phyloP scores from a whole-genome alignment of 2,113 vertebrate species.

The Garra rufa region DNA sequence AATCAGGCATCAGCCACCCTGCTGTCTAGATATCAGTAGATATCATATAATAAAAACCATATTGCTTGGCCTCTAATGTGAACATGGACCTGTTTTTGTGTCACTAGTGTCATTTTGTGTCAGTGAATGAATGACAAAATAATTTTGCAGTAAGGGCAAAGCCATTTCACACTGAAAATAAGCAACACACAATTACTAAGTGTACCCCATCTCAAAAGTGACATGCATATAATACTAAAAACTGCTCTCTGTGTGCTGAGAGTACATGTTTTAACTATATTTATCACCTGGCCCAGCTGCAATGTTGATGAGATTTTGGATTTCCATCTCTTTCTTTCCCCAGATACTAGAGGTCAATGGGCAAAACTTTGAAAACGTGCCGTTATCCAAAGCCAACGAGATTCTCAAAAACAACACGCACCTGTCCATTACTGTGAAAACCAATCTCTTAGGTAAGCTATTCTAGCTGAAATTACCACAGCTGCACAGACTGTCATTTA shows the following conservation, averaged over 20 bases:
- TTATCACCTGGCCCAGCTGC: neutral
- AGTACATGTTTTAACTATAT: neutral
- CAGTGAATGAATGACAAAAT: neutral
- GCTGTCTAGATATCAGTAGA: no score
- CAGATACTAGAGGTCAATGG: constrained; percentile 98
- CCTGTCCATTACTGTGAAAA: constrained; percentile 99
- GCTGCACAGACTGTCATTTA: neutral
- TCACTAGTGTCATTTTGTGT: neutral
- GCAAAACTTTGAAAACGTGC: constrained; percentile 99
- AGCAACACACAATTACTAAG: neutral
- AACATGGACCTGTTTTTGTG: no score
- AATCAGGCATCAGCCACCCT: no score
- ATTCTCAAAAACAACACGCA: constrained; percentile 99
- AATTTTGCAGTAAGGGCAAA: no score
- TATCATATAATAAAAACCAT: no score
- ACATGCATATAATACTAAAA: neutral
- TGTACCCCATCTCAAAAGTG: neutral
- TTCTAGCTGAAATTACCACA: neutral
- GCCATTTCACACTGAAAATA: neutral
- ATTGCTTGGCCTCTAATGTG: no score
- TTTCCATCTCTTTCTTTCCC: constrained; percentile 51
- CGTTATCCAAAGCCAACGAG: constrained; percentile 96
- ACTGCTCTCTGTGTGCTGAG: neutral
- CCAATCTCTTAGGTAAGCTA: constrained; percentile 91
- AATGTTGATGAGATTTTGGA: neutral